Evolutionary conservation across 2,113 vertebrate species (phyloP), one percentile per base, ranked within the genome.

Genomic region (Cavia aperea): DNA sequence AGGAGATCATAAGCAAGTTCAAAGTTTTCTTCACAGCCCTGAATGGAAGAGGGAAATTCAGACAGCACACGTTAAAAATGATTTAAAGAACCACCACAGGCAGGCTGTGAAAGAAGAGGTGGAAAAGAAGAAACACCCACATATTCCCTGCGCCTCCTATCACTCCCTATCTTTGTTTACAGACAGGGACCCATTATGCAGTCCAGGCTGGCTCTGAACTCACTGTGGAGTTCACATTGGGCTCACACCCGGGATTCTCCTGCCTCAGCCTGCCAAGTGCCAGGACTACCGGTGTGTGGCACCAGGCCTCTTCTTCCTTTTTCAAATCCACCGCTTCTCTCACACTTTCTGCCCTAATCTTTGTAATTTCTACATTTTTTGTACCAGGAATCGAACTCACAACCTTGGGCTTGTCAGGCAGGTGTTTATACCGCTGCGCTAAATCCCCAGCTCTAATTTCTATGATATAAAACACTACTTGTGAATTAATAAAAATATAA

Each of bases 21-120:
- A 93, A 96, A 95, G 91, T 94, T 95, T 88, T 65, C 86, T 95
- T 83, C 65, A 54, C 60, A 93, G 77, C 26, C 33, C 72, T 92
- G 21, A 94, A 91, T 65, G 36, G 54, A 79, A 93, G 1, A 88
- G 89, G 29, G n/a, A 1, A 36, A 78, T 51, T 78, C 85, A 65
- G 63, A 73, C 51, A 88, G 4, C 24, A 58, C n/a, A 77, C 56
- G 66, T 66, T 66, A 90, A 87, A 75, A 68, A 62, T 36, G 54
- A 92, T 73, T 75, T 62, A 87, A 54, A n/a, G 43, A 7, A 88
- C 29, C 62, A 75, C 5, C 36, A 62, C 43, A 58, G 81, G 46
- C 14, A 51, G 58, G 84, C 62, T 51, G 4, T 7, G 18, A 26
- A 4, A n/a, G 36, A 13, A 62, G 21, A 62, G 15, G 29, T 4